phyloP scores from a whole-genome alignment of 1,140 invertebrate species.

The Cephus cinctus region DNA sequence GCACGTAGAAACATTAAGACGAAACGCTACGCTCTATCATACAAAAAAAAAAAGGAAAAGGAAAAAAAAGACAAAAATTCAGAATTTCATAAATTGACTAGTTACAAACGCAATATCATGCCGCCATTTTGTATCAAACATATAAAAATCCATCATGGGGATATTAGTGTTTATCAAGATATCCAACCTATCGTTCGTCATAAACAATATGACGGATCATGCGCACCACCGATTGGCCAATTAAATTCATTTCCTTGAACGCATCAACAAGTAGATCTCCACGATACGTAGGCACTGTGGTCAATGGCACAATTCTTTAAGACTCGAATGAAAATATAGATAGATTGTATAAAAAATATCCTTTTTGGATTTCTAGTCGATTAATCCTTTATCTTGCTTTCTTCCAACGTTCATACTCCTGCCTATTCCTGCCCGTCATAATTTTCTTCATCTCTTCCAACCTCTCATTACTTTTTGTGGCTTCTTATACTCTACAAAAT shows the following conservation, averaged over 20 bases:
- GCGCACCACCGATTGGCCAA: too few relatives aligned
- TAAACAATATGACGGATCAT: too few relatives aligned
- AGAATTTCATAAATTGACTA: constrained; percentile 40
- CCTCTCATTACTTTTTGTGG: neutral
- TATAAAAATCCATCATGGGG: neutral
- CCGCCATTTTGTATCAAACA: constrained; percentile 9
- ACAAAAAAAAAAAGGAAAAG: constrained; percentile 9
- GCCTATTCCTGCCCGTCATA: neutral
- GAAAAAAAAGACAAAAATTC: constrained; percentile 21
- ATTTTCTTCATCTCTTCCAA: neutral
- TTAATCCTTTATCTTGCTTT: too few relatives aligned
- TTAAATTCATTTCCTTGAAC: too few relatives aligned
- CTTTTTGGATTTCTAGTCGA: too few relatives aligned
- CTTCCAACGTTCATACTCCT: too few relatives aligned
- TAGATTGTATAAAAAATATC: too few relatives aligned
- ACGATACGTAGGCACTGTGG: too few relatives aligned
- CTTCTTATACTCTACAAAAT: constrained; percentile 25
- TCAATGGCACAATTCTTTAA: too few relatives aligned
- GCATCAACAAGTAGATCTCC: too few relatives aligned
- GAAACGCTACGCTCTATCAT: constrained; percentile 9
- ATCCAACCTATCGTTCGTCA: neutral
- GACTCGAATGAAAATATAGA: too few relatives aligned
- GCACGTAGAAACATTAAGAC: constrained; percentile 8
- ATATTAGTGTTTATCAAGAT: neutral
- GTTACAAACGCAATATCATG: constrained; percentile 42